Conservation (phyloP, 2,797 vertebrate species). For the Aldrovandia affinis region DNA sequence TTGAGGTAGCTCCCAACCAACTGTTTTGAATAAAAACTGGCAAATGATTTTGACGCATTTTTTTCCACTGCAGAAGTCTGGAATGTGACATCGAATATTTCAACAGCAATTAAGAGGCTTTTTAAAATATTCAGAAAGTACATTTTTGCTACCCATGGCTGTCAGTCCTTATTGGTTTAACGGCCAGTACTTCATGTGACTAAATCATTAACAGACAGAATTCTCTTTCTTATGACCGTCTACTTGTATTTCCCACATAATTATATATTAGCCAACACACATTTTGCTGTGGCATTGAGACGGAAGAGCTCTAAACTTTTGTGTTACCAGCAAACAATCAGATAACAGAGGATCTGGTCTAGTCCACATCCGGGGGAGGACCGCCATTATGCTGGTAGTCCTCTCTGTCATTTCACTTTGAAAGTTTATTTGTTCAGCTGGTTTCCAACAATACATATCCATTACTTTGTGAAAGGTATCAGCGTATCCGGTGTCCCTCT, state of each 20-base stretch:
- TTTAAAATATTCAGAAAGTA: background rate
- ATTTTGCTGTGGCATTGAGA: background rate
- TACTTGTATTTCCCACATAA: background rate
- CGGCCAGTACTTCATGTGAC: background rate
- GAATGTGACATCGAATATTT: background rate
- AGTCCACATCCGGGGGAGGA: background rate
- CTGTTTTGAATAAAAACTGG: background rate
- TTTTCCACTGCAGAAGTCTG: background rate
- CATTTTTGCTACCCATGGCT: background rate
- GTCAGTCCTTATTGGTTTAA: background rate
- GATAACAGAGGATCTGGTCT: background rate
- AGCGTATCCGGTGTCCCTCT: background rate
- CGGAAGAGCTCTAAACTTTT: background rate
- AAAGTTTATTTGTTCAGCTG: conserved; percentile 19
- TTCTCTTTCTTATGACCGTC: background rate
- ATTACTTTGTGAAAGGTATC: background rate
- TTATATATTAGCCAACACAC: background rate
- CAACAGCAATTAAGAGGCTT: background rate
- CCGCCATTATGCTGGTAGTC: background rate
- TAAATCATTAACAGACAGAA: conserved; percentile 3
- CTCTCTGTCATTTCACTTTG: background rate
- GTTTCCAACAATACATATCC: conserved; percentile 2
- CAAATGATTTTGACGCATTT: background rate
- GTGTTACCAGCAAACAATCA: background rate
- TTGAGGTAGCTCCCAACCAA: conserved; percentile 6